These are phyloP conservation scores for Thaumatotibia leucotreta DNA, from an alignment of 1,140 invertebrate species.

Conservation along the genomic window DNA sequence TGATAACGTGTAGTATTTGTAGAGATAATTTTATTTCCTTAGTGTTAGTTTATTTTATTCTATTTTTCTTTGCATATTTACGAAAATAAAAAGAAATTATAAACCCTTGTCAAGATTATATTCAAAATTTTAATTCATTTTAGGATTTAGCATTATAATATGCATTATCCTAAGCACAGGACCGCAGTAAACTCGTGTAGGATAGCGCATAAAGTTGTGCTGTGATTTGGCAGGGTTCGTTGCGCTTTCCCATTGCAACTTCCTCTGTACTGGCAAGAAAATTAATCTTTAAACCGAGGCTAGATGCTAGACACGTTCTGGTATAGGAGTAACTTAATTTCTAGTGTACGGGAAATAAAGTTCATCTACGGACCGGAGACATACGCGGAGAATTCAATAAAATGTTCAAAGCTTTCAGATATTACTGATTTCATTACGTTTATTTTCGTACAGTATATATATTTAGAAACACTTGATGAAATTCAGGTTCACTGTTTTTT, in stretches of 20 bases:
- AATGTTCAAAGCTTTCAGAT: neutral
- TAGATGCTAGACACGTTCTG: neutral
- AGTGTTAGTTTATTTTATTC: too few relatives aligned
- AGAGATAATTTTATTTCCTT: too few relatives aligned
- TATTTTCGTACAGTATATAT: too few relatives aligned
- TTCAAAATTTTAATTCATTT: too few relatives aligned
- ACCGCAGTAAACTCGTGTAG: neutral
- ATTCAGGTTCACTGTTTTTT: too few relatives aligned
- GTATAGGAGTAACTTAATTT: neutral
- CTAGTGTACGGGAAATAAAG: neutral
- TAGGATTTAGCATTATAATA: too few relatives aligned
- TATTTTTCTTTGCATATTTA: too few relatives aligned
- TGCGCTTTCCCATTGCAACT: neutral
- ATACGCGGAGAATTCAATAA: neutral
- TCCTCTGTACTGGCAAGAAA: neutral
- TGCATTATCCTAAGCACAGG: neutral
- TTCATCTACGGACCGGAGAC: neutral
- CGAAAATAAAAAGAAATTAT: too few relatives aligned
- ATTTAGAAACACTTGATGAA: too few relatives aligned
- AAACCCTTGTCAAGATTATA: too few relatives aligned
- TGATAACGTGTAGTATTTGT: too few relatives aligned
- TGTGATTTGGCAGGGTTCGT: constrained; percentile 8
- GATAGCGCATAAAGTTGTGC: neutral
- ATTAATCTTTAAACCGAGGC: neutral
- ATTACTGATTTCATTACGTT: neutral